phyloP scores from a whole-genome alignment of 2,888 invertebrate species.

The Platerodrilus igneus region DNA sequence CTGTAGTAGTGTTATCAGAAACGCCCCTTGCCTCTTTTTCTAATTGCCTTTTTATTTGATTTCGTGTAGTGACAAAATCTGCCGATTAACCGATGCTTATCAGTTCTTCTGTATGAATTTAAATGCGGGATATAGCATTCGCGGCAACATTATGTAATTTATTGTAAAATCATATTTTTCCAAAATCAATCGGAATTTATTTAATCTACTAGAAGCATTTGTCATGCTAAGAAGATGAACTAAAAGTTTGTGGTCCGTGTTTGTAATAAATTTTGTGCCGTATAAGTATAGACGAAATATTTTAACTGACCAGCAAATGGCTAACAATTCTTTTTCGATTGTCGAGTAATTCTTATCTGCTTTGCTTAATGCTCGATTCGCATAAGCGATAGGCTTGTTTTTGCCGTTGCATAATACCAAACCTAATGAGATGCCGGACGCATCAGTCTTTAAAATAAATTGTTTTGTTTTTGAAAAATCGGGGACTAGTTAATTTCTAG shows the following conservation, averaged over 20 bases:
- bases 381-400: slow-evolving; percentile 14
- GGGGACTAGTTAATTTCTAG: slow-evolving; percentile 4
- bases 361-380: slow-evolving; percentile 25
- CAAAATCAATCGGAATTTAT: slow-evolving; percentile 29
- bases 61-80: no score
- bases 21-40: no score
- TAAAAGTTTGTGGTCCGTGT: slow-evolving; percentile 29
- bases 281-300: slow-evolving; percentile 27
- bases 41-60: no score
- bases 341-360: slow-evolving; percentile 28
- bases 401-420: slow-evolving; percentile 9
- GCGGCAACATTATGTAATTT: slow-evolving; percentile 21
- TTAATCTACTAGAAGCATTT: slow-evolving; percentile 30
- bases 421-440: slow-evolving; percentile 9
- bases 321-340: slow-evolving; percentile 30
- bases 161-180: slow-evolving; percentile 29
- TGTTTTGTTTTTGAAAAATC: slow-evolving; percentile 7
- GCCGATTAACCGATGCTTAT: no score
- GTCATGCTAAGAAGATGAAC: slow-evolving; percentile 26
- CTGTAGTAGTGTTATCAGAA: no score
- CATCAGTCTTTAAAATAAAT: slow-evolving; percentile 16
- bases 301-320: slow-evolving; percentile 28
- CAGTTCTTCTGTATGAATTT: background rate
- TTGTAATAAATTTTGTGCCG: slow-evolving; percentile 25
- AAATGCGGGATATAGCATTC: slow-evolving; percentile 10